A percentile compares a stretch with the other conserved stretches of the same genome.
These are phyloP conservation scores for Pristis pectinata DNA, from an alignment of 2,797 vertebrate species.

Conservation along the genomic window DNA sequence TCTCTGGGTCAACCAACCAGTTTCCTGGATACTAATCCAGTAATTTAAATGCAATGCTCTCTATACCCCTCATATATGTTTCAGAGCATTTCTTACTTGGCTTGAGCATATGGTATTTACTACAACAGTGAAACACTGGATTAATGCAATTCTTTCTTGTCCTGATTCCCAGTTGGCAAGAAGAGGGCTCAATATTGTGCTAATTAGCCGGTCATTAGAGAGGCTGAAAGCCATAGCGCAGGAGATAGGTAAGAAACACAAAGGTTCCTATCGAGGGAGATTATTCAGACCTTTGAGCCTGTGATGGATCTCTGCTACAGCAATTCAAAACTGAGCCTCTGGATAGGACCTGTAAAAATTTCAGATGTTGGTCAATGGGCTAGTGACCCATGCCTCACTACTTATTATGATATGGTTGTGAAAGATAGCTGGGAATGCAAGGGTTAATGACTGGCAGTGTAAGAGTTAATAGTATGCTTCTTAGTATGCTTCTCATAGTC, in stretches of 20 bases:
- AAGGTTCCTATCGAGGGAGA: background rate
- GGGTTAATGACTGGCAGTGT: too few relatives aligned
- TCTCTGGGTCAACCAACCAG: background rate
- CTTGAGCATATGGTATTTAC: too few relatives aligned
- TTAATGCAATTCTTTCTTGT: background rate
- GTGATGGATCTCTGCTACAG: background rate
- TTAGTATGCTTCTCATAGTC: too few relatives aligned
- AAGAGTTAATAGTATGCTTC: too few relatives aligned
- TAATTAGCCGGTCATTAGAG: constrained; percentile 61
- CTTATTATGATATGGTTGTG: background rate
- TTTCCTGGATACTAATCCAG: background rate
- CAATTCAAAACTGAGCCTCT: background rate
- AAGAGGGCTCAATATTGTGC: constrained; percentile 64
- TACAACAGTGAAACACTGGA: background rate
- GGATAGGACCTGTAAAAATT: background rate
- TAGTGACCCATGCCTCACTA: background rate
- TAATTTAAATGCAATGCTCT: background rate
- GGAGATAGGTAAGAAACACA: constrained; percentile 54
- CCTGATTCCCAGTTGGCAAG: constrained; percentile 57
- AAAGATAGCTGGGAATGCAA: too few relatives aligned
- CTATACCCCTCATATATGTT: background rate
- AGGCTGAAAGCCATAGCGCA: constrained; percentile 56
- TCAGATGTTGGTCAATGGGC: background rate
- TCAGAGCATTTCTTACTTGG: too few relatives aligned
- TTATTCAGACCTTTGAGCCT: too few relatives aligned